A percentile compares a stretch with the other conserved stretches of the same genome.
These are phyloP conservation scores for Bovichtus diacanthus DNA, from an alignment of 2,797 vertebrate species.

Conservation along the genomic window DNA sequence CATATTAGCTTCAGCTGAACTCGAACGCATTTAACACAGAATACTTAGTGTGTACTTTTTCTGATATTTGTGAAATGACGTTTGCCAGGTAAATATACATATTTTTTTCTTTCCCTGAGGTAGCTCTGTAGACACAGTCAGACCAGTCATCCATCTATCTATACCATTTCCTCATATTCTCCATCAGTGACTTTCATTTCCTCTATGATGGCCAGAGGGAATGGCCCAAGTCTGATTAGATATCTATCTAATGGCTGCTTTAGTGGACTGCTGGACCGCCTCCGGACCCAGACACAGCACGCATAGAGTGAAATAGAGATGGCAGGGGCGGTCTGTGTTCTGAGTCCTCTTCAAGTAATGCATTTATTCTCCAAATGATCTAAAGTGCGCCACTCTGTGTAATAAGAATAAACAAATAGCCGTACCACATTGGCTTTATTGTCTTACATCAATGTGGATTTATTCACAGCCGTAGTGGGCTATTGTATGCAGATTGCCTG, in stretches of 20 bases:
- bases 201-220: slow-evolving; percentile 67
- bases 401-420: slow-evolving; percentile 77
- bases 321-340: slow-evolving; percentile 18
- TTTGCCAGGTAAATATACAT: background rate
- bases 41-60: background rate
- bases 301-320: slow-evolving; percentile 33
- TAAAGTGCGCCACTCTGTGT: slow-evolving; percentile 42
- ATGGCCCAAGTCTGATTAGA: slow-evolving; percentile 69
- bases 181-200: slow-evolving; percentile 74
- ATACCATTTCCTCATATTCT: slow-evolving; percentile 64
- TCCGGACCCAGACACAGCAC: slow-evolving; percentile 59
- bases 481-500: slow-evolving; percentile 78
- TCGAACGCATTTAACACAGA: background rate
- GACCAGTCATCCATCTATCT: slow-evolving; percentile 63
- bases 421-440: slow-evolving; percentile 68
- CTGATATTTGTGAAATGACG: background rate
- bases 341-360: slow-evolving; percentile 57
- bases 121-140: slow-evolving; percentile 43
- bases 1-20: background rate
- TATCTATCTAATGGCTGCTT: slow-evolving; percentile 72
- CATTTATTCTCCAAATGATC: slow-evolving; percentile 57
- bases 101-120: slow-evolving; percentile 20
- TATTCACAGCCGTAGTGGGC: slow-evolving; percentile 59
- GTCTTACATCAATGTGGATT: slow-evolving; percentile 76
- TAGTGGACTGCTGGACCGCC: slow-evolving; percentile 63